phyloP scores from a whole-genome alignment of 2,888 invertebrate genomes.

The Crematogaster levior region DNA sequence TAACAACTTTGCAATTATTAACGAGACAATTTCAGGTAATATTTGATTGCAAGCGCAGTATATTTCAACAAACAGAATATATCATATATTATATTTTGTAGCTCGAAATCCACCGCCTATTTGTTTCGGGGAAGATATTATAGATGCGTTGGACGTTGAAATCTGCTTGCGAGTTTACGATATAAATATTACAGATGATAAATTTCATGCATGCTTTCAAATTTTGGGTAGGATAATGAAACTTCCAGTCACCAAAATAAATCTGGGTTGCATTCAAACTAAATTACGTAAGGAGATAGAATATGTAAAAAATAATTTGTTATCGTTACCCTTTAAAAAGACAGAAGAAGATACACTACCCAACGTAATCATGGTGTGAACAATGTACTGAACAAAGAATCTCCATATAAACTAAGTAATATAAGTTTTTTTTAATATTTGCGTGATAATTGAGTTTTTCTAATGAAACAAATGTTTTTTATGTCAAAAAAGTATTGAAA shows the following conservation, averaged over 20 bases:
- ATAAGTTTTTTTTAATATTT: not conserved
- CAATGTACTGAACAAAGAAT: not conserved
- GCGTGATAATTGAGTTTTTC: not conserved
- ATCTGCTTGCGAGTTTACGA: slow-evolving; percentile 78
- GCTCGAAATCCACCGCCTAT: slow-evolving; percentile 81
- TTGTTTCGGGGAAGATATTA: slow-evolving; percentile 77
- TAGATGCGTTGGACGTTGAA: slow-evolving; percentile 71
- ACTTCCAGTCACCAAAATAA: slow-evolving; percentile 56
- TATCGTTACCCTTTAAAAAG: not conserved
- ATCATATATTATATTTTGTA: too few relatives aligned
- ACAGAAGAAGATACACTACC: not conserved
- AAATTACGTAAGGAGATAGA: not conserved
- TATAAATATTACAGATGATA: slow-evolving; percentile 66
- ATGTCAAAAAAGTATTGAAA: not conserved
- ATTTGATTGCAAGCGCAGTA: not conserved
- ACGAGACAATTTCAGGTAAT: slow-evolving; percentile 80
- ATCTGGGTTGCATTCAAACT: slow-evolving; percentile 73
- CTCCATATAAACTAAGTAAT: not conserved
- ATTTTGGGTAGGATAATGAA: slow-evolving; percentile 60
- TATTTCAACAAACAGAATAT: slow-evolving; percentile 17
- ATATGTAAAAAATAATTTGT: not conserved
- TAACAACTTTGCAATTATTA: slow-evolving; percentile 73
- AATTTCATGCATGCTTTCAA: slow-evolving; percentile 77
- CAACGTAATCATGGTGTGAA: not conserved
- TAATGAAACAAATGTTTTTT: not conserved